Conservation (phyloP, 2,797 vertebrate genomes). For the Sebastes taczanowskii region DNA sequence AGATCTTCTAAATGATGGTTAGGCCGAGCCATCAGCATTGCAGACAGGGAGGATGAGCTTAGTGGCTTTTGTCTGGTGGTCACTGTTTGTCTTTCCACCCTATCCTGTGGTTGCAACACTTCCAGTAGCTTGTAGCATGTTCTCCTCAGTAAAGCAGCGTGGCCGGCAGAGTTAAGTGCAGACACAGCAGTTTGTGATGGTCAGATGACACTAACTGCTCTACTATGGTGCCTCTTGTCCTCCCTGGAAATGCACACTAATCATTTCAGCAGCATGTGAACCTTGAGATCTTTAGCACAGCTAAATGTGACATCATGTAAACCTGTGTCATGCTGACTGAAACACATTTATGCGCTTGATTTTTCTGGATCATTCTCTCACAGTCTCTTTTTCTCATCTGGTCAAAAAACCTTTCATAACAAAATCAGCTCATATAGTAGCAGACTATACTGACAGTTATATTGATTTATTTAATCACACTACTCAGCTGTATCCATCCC, state of each 20-base stretch:
- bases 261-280: conserved; percentile 40
- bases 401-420: not conserved
- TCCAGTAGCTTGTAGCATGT: conserved; percentile 3
- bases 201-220: conserved; percentile 62
- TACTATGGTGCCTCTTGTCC: conserved; percentile 10
- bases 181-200: conserved; percentile 56
- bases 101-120: conserved; percentile 7
- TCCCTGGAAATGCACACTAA: conserved; percentile 32
- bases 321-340: not conserved
- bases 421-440: not conserved
- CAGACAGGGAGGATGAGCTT: not conserved
- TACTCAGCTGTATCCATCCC: not conserved
- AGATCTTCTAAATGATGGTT: not conserved
- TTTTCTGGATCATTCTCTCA: conserved; percentile 1
- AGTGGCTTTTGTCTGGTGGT: conserved; percentile 3
- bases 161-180: conserved; percentile 39
- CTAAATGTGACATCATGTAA: conserved; percentile 8
- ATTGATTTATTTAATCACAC: conserved; percentile 4
- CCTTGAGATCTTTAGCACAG: conserved; percentile 9
- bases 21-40: not conserved
- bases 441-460: not conserved
- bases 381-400: not conserved
- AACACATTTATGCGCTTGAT: not conserved
- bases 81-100: not conserved
- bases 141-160: conserved; percentile 14